A percentile compares a stretch with the other conserved stretches of the same genome.
Evolutionary conservation across 2,888 invertebrate species (phyloP).

Genomic region (Smittia sp.): DNA sequence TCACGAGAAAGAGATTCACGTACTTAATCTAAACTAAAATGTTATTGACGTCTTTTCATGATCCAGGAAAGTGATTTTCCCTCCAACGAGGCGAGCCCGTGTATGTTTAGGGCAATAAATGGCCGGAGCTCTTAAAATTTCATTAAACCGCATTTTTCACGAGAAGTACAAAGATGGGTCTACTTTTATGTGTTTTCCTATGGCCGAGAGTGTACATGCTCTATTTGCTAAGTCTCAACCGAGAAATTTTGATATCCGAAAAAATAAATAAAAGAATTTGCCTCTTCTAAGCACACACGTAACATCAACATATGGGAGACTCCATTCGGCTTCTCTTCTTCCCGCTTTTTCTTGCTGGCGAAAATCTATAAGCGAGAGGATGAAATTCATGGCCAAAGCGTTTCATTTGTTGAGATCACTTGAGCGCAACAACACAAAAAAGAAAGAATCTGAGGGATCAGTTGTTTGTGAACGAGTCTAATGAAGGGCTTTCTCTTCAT

Average conservation of each 20-base stretch:
- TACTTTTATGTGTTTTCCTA: conserved; percentile 16
- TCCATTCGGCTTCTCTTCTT: background rate
- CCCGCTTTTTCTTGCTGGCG: background rate
- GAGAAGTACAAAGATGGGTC: conserved; percentile 13
- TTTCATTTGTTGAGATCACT: conserved; percentile 33
- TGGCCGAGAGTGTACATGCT: conserved; percentile 16
- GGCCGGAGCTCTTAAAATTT: conserved; percentile 36
- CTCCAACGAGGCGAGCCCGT: conserved; percentile 5
- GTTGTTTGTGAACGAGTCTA: background rate
- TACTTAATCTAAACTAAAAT: conserved; percentile 6
- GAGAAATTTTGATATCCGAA: conserved; percentile 4
- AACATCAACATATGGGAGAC: conserved; percentile 41
- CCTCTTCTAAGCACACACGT: background rate
- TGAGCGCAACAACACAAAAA: conserved; percentile 13
- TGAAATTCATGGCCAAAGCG: conserved; percentile 29
- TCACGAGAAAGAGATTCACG: conserved; percentile 18
- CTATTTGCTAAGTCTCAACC: background rate
- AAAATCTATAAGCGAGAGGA: background rate
- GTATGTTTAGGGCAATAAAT: conserved; percentile 21
- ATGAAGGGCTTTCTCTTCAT: too few species aligned
- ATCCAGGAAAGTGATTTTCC: background rate
- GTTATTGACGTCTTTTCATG: conserved; percentile 3
- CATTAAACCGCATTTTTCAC: conserved; percentile 30
- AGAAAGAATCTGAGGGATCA: conserved; percentile 2
- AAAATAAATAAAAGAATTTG: conserved; percentile 21